Evolutionary conservation across 2,888 invertebrate genomes (phyloP).

Genomic region (Cephus spinipes): DNA sequence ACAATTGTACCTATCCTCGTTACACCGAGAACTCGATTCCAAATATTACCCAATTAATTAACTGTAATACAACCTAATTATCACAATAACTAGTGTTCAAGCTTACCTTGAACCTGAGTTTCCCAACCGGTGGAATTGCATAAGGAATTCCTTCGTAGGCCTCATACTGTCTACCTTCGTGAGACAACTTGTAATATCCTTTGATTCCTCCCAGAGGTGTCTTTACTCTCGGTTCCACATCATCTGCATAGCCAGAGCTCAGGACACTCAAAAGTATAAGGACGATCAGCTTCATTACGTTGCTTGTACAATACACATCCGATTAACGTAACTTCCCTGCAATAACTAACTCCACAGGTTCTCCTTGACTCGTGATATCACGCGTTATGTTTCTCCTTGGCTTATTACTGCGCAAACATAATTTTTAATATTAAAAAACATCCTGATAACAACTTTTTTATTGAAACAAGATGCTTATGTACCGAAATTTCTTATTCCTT

Average conservation of each 20-base stretch:
- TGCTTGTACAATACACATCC: not conserved
- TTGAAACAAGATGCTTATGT: no score
- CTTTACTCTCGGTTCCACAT: conserved; percentile 38
- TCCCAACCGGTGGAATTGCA: conserved; percentile 51
- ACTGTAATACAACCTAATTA: not conserved
- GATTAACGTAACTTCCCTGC: not conserved
- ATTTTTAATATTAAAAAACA: not conserved
- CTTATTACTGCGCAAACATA: not conserved
- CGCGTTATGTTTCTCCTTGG: not conserved
- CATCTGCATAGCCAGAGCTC: not conserved
- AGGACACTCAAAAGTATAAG: not conserved
- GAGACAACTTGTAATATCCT: conserved; percentile 49
- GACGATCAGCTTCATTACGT: not conserved
- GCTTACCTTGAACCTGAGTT: conserved; percentile 53
- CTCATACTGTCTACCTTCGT: conserved; percentile 45
- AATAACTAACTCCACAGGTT: not conserved
- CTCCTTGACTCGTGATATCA: not conserved
- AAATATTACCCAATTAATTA: not conserved
- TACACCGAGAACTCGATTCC: not conserved
- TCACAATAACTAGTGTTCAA: not conserved
- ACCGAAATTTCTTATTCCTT: not conserved
- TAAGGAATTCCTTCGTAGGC: conserved; percentile 59
- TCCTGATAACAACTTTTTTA: not conserved
- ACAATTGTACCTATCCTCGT: not conserved
- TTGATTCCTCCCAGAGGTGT: conserved; percentile 47